phyloP scores from a whole-genome alignment of 1,140 invertebrate genomes.

The Chrysomallon squamiferum region DNA sequence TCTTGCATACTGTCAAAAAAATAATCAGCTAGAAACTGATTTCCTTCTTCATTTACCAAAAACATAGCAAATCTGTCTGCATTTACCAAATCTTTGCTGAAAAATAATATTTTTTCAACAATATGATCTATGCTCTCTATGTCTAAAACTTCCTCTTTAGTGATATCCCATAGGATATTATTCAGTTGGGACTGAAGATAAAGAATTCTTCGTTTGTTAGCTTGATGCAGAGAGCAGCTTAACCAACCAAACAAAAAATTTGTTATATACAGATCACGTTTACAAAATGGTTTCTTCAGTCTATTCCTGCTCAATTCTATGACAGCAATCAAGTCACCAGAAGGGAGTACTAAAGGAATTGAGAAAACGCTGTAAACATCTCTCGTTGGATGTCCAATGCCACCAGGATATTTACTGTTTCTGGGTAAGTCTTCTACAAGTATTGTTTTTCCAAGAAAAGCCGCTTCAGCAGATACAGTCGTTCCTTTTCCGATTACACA shows the following conservation, averaged over 20 bases:
- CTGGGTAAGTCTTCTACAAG: constrained; percentile 25
- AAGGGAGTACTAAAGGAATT: constrained; percentile 31
- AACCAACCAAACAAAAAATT: constrained; percentile 33
- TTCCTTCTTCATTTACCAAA: constrained; percentile 73
- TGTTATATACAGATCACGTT: constrained; percentile 21
- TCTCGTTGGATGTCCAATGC: constrained; percentile 17
- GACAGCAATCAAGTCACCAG: constrained; percentile 23
- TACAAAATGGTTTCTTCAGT: constrained; percentile 18
- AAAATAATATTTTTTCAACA: constrained; percentile 76
- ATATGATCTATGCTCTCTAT: constrained; percentile 80
- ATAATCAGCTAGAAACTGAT: constrained; percentile 78
- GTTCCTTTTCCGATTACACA: constrained; percentile 27
- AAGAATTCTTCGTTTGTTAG: constrained; percentile 14
- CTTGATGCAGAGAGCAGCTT: constrained; percentile 29
- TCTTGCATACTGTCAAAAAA: constrained; percentile 72
- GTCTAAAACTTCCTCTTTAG: constrained; percentile 73
- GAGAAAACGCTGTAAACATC: constrained; percentile 28
- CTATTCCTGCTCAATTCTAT: constrained; percentile 27
- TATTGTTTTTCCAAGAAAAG: constrained; percentile 19
- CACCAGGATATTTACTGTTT: constrained; percentile 34
- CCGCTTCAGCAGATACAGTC: constrained; percentile 41
- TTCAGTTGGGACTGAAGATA: constrained; percentile 63
- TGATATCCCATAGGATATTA: constrained; percentile 74
- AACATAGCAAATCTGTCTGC: constrained; percentile 80
- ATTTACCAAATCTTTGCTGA: constrained; percentile 78